Base-by-base conservation (phyloP, 2,888 invertebrate genomes). In the Empis stercorea region DNA sequence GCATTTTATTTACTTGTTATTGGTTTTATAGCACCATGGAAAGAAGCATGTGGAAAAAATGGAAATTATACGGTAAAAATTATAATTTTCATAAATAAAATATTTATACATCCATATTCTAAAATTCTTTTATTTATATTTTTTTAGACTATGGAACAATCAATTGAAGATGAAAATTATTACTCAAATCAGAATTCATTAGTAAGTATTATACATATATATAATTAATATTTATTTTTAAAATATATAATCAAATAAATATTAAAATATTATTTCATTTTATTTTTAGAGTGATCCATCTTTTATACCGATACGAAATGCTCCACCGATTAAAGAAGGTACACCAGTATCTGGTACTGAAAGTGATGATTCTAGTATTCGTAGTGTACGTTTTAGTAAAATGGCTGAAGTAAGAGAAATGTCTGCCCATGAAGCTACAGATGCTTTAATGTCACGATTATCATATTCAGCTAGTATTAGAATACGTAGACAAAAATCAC, bases 401-500 rank as follows among this genome's bases (percentile, higher is more conserved):
- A 75, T 95, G 56, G 87, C 87, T 10, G 88, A 88, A 75, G 78
- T 78, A 53, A 78, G 89, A 1, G 89, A 91, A 56, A 86, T 91
- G 85, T 88, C 88, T 0, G 86, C 88, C 48, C 78, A 79, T 53
- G 86, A 92, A 71, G 96, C 95, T 4, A 87, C 88, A 39, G 96
- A 95, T 62, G 96, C 96, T 10, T 71, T 92, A 52, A 74, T 94
- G 60, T 92, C 96, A 4, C 78, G 96, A 44, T 74, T 96, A 52
- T 94, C 95, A n/a, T 96, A 95, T 75, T 81, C 88, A 54, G 94
- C 94, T 10, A 91, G 88, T 49, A 68, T 92, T 52, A 76, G 91
- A 51, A 91, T 91, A 45, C 81, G 84, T 17, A 62, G 78, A 1
- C 78, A 78, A 55, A 66, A 66, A 50, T 63, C 66, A 1, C 72